phyloP scores from a whole-genome alignment of 2,888 invertebrate species.

The Agonum fuliginosum region DNA sequence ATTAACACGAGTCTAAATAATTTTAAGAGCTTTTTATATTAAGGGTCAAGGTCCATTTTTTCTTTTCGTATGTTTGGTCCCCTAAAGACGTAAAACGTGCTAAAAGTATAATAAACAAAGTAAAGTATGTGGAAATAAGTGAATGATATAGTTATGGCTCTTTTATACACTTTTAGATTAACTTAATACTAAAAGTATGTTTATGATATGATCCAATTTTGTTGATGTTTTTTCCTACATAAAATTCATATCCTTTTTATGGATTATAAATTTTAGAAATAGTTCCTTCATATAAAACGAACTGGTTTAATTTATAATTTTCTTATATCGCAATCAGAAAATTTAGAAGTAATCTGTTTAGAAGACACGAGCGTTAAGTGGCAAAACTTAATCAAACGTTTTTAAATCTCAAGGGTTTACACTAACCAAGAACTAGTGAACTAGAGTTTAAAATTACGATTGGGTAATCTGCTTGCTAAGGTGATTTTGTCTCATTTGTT shows the following conservation, averaged over 20 bases:
- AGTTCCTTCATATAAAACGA: no score
- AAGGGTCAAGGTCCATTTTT: neutral
- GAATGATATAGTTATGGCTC: constrained; percentile 10
- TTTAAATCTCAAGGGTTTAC: neutral
- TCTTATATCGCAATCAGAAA: neutral
- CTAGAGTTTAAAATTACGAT: neutral
- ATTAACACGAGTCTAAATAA: no score
- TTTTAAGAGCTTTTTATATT: constrained; percentile 7
- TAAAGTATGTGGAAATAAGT: constrained; percentile 29
- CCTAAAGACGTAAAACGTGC: neutral
- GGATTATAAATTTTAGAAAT: neutral
- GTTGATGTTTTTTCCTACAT: no score
- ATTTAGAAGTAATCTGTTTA: neutral
- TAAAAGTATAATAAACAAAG: constrained; percentile 19
- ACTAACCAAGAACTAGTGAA: no score
- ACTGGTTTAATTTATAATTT: neutral
- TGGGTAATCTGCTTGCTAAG: neutral
- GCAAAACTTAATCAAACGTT: neutral
- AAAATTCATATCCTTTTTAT: neutral
- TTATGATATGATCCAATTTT: constrained; percentile 14
- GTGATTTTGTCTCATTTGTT: neutral
- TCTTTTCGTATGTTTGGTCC: neutral
- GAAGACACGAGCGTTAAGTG: neutral
- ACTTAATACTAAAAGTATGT: constrained; percentile 22
- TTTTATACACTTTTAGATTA: constrained; percentile 24